Evolutionary conservation across 2,113 vertebrate genomes (phyloP).

Genomic region (Procapra przewalskii): DNA sequence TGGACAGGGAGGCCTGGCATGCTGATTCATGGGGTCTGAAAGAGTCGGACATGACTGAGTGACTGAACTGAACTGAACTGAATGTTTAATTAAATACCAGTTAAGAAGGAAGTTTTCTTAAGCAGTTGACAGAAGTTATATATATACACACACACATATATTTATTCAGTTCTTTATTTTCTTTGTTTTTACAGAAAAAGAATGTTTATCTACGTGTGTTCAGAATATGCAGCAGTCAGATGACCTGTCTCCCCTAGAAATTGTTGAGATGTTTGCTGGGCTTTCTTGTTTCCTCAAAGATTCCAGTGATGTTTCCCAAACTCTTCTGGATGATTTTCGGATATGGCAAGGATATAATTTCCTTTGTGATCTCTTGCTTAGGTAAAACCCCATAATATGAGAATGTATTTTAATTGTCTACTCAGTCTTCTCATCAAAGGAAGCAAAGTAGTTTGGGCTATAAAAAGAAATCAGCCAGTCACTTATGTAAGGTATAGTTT

Average conservation of each 20-base stretch:
- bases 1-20: no score
- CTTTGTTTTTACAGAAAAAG: slow-evolving; percentile 89
- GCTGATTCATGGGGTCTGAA: no score
- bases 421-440: not conserved
- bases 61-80: no score
- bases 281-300: slow-evolving; percentile 99
- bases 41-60: no score
- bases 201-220: slow-evolving; percentile 95
- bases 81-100: not conserved
- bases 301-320: slow-evolving; percentile 97
- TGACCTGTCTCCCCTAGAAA: slow-evolving; percentile 95
- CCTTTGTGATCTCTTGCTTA: slow-evolving; percentile 96
- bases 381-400: slow-evolving; percentile 79
- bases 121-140: not conserved
- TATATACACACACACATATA: not conserved
- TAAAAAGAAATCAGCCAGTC: not conserved
- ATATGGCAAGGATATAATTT: slow-evolving; percentile 99
- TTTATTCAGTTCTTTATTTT: slow-evolving; percentile 53
- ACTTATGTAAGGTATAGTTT: not conserved
- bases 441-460: not conserved
- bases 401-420: slow-evolving; percentile 29
- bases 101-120: slow-evolving; percentile 6
- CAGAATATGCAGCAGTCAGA: slow-evolving; percentile 99
- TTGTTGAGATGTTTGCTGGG: slow-evolving; percentile 98
- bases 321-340: slow-evolving; percentile 95